Conservation (phyloP, 2,888 invertebrate species). For the Pyrocoelia pectoralis region DNA sequence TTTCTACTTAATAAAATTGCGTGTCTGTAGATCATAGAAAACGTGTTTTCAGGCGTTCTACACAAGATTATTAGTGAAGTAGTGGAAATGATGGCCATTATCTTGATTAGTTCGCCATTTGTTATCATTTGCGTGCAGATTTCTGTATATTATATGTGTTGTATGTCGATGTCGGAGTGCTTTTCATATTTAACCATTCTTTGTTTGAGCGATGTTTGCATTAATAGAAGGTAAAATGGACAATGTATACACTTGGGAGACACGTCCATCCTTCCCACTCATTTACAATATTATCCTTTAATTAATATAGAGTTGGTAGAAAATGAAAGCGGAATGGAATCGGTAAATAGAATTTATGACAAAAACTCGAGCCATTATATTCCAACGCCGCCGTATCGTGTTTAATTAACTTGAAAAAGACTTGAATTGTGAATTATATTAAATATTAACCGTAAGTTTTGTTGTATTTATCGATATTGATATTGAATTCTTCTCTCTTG, state of each 20-base stretch:
- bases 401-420: too few species aligned
- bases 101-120: slow-evolving; percentile 43
- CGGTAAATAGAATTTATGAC: too few species aligned
- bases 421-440: too few species aligned
- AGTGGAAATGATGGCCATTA: slow-evolving; percentile 42
- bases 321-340: too few species aligned
- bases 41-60: slow-evolving; percentile 21
- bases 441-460: too few species aligned
- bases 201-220: slow-evolving; percentile 12
- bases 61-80: slow-evolving; percentile 39
- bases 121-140: slow-evolving; percentile 36
- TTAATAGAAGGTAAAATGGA: neutral
- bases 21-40: slow-evolving; percentile 24
- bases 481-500: too few species aligned
- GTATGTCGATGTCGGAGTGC: slow-evolving; percentile 19
- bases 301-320: neutral
- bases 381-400: too few species aligned
- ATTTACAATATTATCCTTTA: neutral
- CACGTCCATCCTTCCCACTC: neutral
- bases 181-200: slow-evolving; percentile 31
- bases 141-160: slow-evolving; percentile 2
- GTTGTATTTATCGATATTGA: too few species aligned
- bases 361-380: too few species aligned
- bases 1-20: slow-evolving; percentile 20
- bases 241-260: neutral